Base-by-base conservation (phyloP, 2,797 vertebrate species). In the Argyrosomus regius region DNA sequence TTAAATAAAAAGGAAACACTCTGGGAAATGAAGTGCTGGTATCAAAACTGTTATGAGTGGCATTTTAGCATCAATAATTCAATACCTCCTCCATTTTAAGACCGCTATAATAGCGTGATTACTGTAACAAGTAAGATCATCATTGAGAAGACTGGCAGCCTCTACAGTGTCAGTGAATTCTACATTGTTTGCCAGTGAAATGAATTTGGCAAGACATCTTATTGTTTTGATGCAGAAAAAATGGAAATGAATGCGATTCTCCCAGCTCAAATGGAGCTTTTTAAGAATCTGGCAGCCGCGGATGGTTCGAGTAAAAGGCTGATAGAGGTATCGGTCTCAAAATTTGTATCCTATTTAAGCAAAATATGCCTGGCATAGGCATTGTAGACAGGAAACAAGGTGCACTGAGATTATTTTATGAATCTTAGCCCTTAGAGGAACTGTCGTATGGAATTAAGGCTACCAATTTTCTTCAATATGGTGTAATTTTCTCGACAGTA, bases 31-130 rank as follows among this genome's bases (percentile, higher is more conserved):
- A 78, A 45, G 46, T 43, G 35, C 22, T 57, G 13, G 77, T 62
- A 78, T 67, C 13, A 57, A 60, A 78, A 72, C 20, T 67, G 60
- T 69, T 54, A 66, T 31, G n/a, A 65, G 46, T 20, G 52, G 49
- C 39, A 68, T 66, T 78, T 77, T 57, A 28, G 20, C 26, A 75
- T 84, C 69, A 61, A 68, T 78, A 56, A 80, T 69, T 81, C 73
- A 83, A 45, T 56, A 63, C 5, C 50, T 58, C 1, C 18, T 13
- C 68, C 64, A 65, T 73, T 78, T 69, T 66, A 43, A 67, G 58
- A 59, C 56, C 16, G 8, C 46, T 58, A 71, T 66, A 52, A 74
- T 62, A 56, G 22, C 1, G 5, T 48, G 75, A 76, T 80, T 78
- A 79, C 41, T 71, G 39, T 48, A 77, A 58, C 56, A 77, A 68